Evolutionary conservation across 2,888 invertebrate genomes (phyloP).

Genomic region (Agriopis aurantiaria): DNA sequence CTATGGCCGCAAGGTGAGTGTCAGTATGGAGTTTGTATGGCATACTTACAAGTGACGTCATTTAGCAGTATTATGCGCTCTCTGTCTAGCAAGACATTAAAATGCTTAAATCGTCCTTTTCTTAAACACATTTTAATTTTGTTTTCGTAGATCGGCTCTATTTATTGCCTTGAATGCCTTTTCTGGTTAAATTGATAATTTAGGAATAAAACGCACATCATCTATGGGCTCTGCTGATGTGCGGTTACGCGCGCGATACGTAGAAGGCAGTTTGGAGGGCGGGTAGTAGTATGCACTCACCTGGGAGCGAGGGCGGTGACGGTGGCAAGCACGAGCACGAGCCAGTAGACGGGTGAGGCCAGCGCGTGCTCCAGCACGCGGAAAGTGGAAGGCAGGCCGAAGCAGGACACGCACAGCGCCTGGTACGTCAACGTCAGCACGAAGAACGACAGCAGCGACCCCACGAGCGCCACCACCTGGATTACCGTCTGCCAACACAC

Average conservation of each 20-base stretch:
- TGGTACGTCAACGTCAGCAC: constrained; percentile 94
- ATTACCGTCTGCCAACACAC: constrained; percentile 91
- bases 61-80: no score
- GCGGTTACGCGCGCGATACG: neutral
- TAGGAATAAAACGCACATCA: neutral
- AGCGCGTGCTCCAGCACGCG: constrained; percentile 94
- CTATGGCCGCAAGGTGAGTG: no score
- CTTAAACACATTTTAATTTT: no score
- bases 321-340: constrained; percentile 91
- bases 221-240: neutral
- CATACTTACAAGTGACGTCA: no score
- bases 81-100: no score
- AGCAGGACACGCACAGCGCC: constrained; percentile 92
- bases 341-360: constrained; percentile 92
- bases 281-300: constrained; percentile 70
- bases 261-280: neutral
- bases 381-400: constrained; percentile 94
- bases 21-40: no score
- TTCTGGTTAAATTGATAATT: no score
- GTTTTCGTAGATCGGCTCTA: no score
- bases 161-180: no score
- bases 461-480: constrained; percentile 91
- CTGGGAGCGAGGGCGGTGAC: constrained; percentile 94
- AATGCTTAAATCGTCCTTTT: no score
- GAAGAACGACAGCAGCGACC: constrained; percentile 94